Conservation (phyloP, 2,113 vertebrate species). For the Scortum barcoo region DNA sequence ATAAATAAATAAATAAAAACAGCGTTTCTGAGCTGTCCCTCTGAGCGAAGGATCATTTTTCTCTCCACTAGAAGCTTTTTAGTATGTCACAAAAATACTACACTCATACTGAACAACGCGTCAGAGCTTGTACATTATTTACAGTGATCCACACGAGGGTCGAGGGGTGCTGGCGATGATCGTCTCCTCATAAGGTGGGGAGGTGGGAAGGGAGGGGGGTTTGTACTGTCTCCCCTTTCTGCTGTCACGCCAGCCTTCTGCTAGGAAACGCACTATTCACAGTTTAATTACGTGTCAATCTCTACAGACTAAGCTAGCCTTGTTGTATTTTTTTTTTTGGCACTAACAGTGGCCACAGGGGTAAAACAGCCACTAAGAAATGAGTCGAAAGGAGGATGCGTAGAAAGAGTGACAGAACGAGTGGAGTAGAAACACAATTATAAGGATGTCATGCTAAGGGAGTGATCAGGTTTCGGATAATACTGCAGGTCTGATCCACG, state of each 20-base stretch:
- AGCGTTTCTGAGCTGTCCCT: slow-evolving; percentile 70
- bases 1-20: slow-evolving; percentile 75
- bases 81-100: slow-evolving; percentile 84
- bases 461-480: slow-evolving; percentile 50
- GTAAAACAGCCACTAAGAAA: slow-evolving; percentile 78
- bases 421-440: slow-evolving; percentile 46
- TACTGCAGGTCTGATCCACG: slow-evolving; percentile 45
- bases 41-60: slow-evolving; percentile 64
- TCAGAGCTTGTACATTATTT: slow-evolving; percentile 85
- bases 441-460: slow-evolving; percentile 48
- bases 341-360: slow-evolving; percentile 79
- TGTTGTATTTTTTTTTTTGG: slow-evolving; percentile 78
- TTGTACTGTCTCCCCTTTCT: slow-evolving; percentile 51
- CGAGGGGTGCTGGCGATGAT: slow-evolving; percentile 69
- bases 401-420: slow-evolving; percentile 41
- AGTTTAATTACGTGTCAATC: slow-evolving; percentile 79
- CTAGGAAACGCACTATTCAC: slow-evolving; percentile 78
- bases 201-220: not conserved
- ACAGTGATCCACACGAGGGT: slow-evolving; percentile 77
- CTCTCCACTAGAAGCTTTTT: slow-evolving; percentile 79
- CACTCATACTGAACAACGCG: slow-evolving; percentile 80
- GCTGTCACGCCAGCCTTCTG: slow-evolving; percentile 64
- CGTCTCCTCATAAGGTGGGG: slow-evolving; percentile 39
- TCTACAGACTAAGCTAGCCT: slow-evolving; percentile 78
- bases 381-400: slow-evolving; percentile 40